phyloP scores from a whole-genome alignment of 2,113 vertebrate species.

The Abramis brama region DNA sequence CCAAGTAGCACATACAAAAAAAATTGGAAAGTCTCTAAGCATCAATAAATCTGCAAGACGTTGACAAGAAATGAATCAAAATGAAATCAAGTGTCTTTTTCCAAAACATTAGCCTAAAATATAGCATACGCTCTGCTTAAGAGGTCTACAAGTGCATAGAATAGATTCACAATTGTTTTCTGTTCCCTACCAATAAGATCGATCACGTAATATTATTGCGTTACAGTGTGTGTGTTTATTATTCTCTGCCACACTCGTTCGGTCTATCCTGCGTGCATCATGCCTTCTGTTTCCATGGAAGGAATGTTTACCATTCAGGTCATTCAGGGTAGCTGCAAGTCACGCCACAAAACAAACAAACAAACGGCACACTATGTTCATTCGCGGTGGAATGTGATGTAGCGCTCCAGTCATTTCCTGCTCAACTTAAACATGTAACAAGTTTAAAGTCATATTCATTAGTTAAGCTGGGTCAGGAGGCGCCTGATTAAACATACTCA shows the following conservation, averaged over 20 bases:
- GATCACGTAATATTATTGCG: not conserved
- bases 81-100: not conserved
- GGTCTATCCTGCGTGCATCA: constrained; percentile 4
- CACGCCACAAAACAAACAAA: constrained; percentile 29
- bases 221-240: not conserved
- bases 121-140: not conserved
- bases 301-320: constrained; percentile 30
- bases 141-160: not conserved
- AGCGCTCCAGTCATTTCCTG: not conserved
- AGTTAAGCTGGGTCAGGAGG: not conserved
- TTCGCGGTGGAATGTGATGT: not conserved
- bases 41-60: not conserved
- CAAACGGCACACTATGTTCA: constrained; percentile 34
- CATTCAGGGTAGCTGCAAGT: constrained; percentile 3
- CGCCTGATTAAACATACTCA: not conserved
- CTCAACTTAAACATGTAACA: not conserved
- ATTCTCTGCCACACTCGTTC: not conserved
- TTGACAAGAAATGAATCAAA: not conserved
- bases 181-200: not conserved
- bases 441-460: constrained; percentile 1
- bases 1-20: not conserved
- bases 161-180: not conserved
- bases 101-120: not conserved
- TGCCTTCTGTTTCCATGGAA: constrained; percentile 18
- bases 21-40: not conserved